phyloP scores from a whole-genome alignment of 2,888 invertebrate genomes.

The Aproaerema taeniolella region DNA sequence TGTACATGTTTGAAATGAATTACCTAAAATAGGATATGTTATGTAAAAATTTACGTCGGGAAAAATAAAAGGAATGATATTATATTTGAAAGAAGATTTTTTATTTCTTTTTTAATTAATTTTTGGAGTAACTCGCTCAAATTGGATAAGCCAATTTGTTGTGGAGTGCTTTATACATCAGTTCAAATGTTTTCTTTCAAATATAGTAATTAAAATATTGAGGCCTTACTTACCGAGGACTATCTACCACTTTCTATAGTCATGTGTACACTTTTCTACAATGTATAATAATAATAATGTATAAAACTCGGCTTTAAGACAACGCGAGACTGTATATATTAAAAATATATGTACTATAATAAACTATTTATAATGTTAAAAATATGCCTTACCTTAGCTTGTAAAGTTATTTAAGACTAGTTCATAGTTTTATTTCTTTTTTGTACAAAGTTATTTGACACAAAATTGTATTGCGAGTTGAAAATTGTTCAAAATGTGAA shows the following conservation, averaged over 20 bases:
- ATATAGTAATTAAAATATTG: background rate
- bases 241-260: slow-evolving; percentile 26
- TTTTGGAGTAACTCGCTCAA: slow-evolving; percentile 34
- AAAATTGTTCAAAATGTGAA: slow-evolving; percentile 30
- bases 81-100: too few species aligned
- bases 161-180: slow-evolving; percentile 34
- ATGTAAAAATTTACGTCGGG: too few species aligned
- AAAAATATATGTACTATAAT: slow-evolving; percentile 50
- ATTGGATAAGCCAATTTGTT: slow-evolving; percentile 54
- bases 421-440: slow-evolving; percentile 41
- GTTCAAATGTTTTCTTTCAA: slow-evolving; percentile 1
- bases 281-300: slow-evolving; percentile 49
- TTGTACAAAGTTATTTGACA: slow-evolving; percentile 48
- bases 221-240: slow-evolving; percentile 3
- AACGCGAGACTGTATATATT: slow-evolving; percentile 71
- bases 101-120: too few species aligned
- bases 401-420: slow-evolving; percentile 43
- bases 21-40: too few species aligned
- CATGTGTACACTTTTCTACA: slow-evolving; percentile 38
- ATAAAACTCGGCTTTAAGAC: slow-evolving; percentile 64
- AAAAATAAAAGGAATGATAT: too few species aligned
- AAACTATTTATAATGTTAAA: slow-evolving; percentile 60
- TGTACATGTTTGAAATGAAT: too few species aligned
- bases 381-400: slow-evolving; percentile 63
- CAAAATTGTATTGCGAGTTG: slow-evolving; percentile 36